Evolutionary conservation across 2,797 vertebrate species (phyloP), one percentile per base, ranked within the genome.

Genomic region (Peromyscus nudipes): DNA sequence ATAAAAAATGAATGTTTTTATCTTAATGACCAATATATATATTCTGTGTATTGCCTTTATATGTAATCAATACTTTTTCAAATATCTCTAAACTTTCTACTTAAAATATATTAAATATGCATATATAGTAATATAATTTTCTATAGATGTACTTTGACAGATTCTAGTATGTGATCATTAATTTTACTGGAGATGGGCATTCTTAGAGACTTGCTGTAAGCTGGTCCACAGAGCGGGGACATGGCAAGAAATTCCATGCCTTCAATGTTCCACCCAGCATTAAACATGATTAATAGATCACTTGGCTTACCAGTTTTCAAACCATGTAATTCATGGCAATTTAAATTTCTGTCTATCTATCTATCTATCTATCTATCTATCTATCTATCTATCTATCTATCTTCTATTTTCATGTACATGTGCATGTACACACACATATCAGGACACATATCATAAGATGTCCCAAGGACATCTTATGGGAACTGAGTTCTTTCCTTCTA

Each of bases 261-360:
- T 57, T 14, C 29, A 43, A 19, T 91, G 43, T 64, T 92, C 14
- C 76, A 93, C 34, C 77, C 64, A 52, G 49, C 25, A 86, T 57
- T 65, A 89, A 87, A 91, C 4, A 65, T 21, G 7, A 92, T 77
- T 73, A 83, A 71, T 29, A 91, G 9, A 91, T 94, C 73, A n/a
- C 25, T 52, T 75, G 76, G 16, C 55, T 94, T 57, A 25, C 34
- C 31, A 62, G 55, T 34, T 97, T 94, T 89, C 73, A 89, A 95
- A 65, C 43, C 16, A 75, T 64, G 29, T 29, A 57, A 40, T 82
- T 82, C 12, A 75, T 87, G 49, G 31, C n/a, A 83, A 60, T 52
- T 46, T 93, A 65, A 65, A 23, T 1, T 17, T 57, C 27, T n/a
- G 11, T 2, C 5, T 80, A 34, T 21, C 13, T 55, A 52, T 49